Base-by-base conservation (phyloP, 2,797 vertebrate genomes). In the Peromyscus melanophrys region DNA sequence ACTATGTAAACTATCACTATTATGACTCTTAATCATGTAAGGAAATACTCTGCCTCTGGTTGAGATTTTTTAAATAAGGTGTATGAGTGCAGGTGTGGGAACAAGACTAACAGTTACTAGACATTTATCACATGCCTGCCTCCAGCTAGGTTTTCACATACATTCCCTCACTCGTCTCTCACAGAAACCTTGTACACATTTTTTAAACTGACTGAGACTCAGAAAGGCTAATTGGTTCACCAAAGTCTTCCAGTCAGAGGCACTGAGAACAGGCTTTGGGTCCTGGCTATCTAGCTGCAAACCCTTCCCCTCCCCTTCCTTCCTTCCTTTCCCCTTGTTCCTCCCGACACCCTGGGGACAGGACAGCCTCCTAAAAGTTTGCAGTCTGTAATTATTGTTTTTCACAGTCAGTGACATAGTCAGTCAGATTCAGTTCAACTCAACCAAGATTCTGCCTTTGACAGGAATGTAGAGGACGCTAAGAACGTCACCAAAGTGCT, bases 321-420 rank as follows among this genome's bases (percentile, higher is more conserved):
- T 16, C 40, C 6, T 37, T 34, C 43, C 34, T 43, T 37, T 11
- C 10, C 21, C 21, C 7, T 14, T 3, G 21, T n/a, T n/a, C 57
- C 57, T 82, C 52, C 5, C 37, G 31, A n/a, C 43, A 27, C 19
- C 23, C 80, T 90, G 94, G 43, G 9, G 19, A 69, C 61, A 69
- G 77, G 76, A 11, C 21, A 4, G 14, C 14, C 69, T 95, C 87
- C 76, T 46, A 61, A 97, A 87, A 65, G 73, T 87, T 84, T 67
- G 61, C 78, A 88, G 71, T 80, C 21, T 78, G 1, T 55, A 87
- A 46, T 84, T 61, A 89, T 7, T 84, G 9, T 94, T 95, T 86
- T 95, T 86, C 37, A 14, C 71, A 67, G 95, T 49, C 94, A 90
- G 81, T 90, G 78, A 87, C 12, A 55, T 65, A 55, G 83, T 87